Evolutionary conservation across 2,888 invertebrate species (phyloP).

Genomic region (Steromphala cineraria): DNA sequence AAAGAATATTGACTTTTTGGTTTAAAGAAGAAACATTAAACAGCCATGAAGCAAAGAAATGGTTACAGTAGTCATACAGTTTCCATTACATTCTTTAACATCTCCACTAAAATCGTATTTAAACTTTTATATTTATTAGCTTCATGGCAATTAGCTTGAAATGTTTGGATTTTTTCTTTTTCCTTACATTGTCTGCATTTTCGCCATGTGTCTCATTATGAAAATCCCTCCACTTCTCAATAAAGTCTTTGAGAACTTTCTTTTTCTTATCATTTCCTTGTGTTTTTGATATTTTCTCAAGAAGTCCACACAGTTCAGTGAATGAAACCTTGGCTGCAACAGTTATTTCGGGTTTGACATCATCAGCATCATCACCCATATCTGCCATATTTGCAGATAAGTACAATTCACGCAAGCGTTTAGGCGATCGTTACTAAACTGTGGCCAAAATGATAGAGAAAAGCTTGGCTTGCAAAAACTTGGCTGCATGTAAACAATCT

Average conservation of each 20-base stretch:
- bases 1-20: too few relatives aligned
- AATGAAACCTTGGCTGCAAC: conserved; percentile 74
- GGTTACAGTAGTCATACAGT: too few relatives aligned
- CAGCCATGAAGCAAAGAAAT: too few relatives aligned
- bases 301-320: conserved; percentile 75
- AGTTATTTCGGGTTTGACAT: conserved; percentile 31
- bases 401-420: too few relatives aligned
- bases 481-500: background rate
- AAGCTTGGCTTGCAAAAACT: background rate
- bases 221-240: conserved; percentile 74
- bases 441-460: background rate
- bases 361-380: background rate
- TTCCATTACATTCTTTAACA: too few relatives aligned
- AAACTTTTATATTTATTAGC: too few relatives aligned
- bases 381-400: conserved; percentile 26
- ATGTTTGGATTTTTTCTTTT: background rate
- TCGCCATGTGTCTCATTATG: conserved; percentile 69
- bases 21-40: too few relatives aligned
- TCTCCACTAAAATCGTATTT: too few relatives aligned
- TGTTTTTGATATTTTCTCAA: conserved; percentile 80
- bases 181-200: conserved; percentile 49
- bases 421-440: too few relatives aligned
- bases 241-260: conserved; percentile 71
- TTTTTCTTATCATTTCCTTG: conserved; percentile 75
- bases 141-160: too few relatives aligned